These are phyloP conservation scores for Hemiscyllium ocellatum DNA, from an alignment of 2,113 vertebrate species.

Conservation along the genomic window DNA sequence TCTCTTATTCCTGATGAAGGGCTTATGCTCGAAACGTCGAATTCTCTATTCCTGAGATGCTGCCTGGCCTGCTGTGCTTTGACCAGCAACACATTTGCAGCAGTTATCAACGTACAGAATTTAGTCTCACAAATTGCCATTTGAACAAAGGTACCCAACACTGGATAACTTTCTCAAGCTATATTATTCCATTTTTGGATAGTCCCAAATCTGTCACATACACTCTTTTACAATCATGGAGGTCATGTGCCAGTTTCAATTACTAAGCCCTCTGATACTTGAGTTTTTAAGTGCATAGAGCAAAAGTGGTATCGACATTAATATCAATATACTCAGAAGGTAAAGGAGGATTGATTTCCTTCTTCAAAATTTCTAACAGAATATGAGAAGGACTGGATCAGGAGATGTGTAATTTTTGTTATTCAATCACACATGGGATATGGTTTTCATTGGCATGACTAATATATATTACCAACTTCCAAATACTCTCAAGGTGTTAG, in stretches of 20 bases:
- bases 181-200: neutral
- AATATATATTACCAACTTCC: no score
- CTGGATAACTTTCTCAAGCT: neutral
- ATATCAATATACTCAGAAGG: neutral
- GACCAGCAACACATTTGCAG: no score
- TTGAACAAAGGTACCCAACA: neutral
- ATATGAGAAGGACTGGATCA: neutral
- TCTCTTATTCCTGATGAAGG: no score
- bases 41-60: no score
- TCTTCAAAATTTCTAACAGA: neutral
- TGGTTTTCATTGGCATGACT: no score
- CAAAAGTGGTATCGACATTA: neutral
- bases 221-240: neutral
- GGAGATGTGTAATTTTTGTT: neutral
- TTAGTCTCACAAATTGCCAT: neutral
- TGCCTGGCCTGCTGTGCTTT: no score
- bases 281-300: neutral
- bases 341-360: neutral
- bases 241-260: neutral
- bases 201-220: neutral
- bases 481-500: no score
- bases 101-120: neutral
- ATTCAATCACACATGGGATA: no score
- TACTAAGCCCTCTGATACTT: neutral
- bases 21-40: no score